Conservation (phyloP, 2,797 vertebrate genomes). For the Chloroceryle inda region DNA sequence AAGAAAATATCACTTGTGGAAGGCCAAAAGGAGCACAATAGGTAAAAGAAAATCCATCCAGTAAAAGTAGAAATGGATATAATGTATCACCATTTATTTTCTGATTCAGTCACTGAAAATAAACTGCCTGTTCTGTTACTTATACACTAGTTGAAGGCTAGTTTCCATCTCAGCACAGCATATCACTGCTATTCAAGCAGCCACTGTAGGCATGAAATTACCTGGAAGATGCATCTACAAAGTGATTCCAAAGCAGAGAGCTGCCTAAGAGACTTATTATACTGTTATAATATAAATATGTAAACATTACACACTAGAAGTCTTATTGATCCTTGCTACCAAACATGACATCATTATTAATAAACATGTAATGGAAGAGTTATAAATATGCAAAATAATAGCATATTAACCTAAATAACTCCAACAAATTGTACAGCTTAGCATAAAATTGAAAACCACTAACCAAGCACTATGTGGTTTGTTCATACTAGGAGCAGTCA, state of each 20-base stretch:
- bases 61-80: neutral
- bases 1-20: neutral
- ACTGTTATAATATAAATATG: constrained; percentile 66
- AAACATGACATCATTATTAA: constrained; percentile 73
- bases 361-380: constrained; percentile 43
- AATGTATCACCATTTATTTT: constrained; percentile 65
- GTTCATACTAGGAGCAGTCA: constrained; percentile 41
- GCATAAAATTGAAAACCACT: constrained; percentile 65
- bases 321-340: constrained; percentile 48
- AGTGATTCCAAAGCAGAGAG: constrained; percentile 32
- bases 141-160: constrained; percentile 4
- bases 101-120: constrained; percentile 49
- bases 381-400: constrained; percentile 65
- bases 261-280: constrained; percentile 32
- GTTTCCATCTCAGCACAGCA: constrained; percentile 48
- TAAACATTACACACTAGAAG: constrained; percentile 41
- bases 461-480: constrained; percentile 29
- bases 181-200: constrained; percentile 50
- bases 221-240: constrained; percentile 51
- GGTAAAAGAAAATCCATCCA: neutral
- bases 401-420: constrained; percentile 67
- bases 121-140: constrained; percentile 9
- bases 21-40: neutral
- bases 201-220: neutral
- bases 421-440: constrained; percentile 65